A percentile compares a stretch with the other conserved stretches of the same genome.
Conservation (phyloP, 1,140 invertebrate species). For the Anastrepha ludens region DNA sequence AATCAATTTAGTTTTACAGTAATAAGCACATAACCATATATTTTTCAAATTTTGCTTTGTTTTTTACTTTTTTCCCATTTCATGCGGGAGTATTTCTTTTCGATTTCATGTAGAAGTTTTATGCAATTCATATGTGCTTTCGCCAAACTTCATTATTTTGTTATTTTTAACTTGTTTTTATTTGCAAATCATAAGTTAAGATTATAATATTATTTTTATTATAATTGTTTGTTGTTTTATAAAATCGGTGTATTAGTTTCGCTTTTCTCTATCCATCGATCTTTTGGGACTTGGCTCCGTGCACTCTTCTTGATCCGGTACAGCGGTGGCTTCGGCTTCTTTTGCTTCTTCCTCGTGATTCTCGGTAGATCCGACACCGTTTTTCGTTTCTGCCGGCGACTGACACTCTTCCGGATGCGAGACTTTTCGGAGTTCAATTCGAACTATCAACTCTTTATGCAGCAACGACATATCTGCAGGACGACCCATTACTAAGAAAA, state of each 20-base stretch:
- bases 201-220: constrained; percentile 13
- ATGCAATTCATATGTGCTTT: constrained; percentile 14
- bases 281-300: constrained; percentile 71
- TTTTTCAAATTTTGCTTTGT: background rate
- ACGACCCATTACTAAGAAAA: constrained; percentile 89
- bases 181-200: constrained; percentile 25
- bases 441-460: constrained; percentile 81
- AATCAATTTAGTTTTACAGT: constrained; percentile 9
- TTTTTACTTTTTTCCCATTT: background rate
- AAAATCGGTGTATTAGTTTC: constrained; percentile 35
- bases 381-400: constrained; percentile 48
- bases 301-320: constrained; percentile 61
- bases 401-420: constrained; percentile 68
- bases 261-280: constrained; percentile 48
- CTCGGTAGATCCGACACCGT: constrained; percentile 62
- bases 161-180: background rate
- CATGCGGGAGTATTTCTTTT: background rate
- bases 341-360: constrained; percentile 65
- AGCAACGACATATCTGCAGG: constrained; percentile 87
- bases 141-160: background rate
- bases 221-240: background rate
- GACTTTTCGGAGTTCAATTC: constrained; percentile 76
- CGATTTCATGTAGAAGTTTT: background rate
- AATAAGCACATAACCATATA: background rate
- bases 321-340: constrained; percentile 28